These are phyloP conservation scores for Trichosurus vulpecula DNA, from an alignment of 2,797 vertebrate species.

Conservation along the genomic window DNA sequence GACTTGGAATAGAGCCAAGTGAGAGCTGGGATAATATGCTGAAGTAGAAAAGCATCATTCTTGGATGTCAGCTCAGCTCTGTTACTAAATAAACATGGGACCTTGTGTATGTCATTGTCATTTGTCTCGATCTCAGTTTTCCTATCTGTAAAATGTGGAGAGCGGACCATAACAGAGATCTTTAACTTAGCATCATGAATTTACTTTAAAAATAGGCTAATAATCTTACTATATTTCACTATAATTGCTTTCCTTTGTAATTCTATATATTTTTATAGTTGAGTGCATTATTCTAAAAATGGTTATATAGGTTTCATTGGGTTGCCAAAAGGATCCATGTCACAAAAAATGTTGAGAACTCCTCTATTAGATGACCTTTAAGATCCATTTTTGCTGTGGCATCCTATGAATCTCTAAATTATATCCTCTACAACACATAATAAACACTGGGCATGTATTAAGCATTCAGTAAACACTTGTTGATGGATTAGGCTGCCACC, in stretches of 20 bases:
- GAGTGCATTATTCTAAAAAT: neutral
- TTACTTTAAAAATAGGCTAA: neutral
- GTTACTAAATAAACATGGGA: neutral
- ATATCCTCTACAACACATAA: neutral
- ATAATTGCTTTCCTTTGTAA: neutral
- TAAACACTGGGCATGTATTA: neutral
- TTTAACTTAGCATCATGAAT: neutral
- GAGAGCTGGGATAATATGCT: neutral
- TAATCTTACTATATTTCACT: neutral
- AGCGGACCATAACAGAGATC: neutral
- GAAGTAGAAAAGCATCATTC: neutral
- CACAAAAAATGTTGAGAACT: neutral
- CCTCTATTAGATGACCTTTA: neutral
- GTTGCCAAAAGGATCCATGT: neutral
- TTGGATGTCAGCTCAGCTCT: neutral
- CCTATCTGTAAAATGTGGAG: neutral
- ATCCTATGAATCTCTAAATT: neutral
- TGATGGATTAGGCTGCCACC: neutral
- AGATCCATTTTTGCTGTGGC: neutral
- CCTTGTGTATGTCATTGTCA: neutral
- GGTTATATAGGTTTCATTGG: neutral
- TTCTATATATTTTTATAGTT: neutral
- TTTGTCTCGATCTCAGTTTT: neutral
- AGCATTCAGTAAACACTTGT: slow-evolving; percentile 1
- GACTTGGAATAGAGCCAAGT: neutral